These are phyloP conservation scores for Atta colombica DNA, from an alignment of 1,140 invertebrate species.

Conservation along the genomic window DNA sequence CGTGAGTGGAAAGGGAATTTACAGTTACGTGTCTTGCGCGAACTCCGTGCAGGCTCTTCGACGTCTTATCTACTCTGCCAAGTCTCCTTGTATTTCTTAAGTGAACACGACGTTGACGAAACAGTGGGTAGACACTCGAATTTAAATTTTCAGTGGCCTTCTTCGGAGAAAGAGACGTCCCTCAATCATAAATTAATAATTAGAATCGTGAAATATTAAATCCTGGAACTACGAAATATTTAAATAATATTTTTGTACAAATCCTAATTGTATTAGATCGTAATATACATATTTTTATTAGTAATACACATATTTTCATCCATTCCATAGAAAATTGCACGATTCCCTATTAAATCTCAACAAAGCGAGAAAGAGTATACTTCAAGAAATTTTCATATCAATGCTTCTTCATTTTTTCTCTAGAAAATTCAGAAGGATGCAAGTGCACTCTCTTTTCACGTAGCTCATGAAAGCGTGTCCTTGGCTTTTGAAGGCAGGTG, in stretches of 20 bases:
- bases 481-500: neutral
- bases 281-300: neutral
- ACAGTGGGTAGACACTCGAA: neutral
- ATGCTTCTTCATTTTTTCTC: neutral
- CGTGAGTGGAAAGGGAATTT: conserved; percentile 41
- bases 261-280: neutral
- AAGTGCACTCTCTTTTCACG: neutral
- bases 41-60: neutral
- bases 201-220: no score
- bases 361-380: neutral
- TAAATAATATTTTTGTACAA: neutral
- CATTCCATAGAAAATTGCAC: neutral
- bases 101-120: conserved; percentile 13
- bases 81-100: conserved; percentile 19
- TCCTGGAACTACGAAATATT: neutral
- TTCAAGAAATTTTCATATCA: conserved; percentile 1
- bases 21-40: conserved; percentile 58
- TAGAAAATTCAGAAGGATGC: neutral
- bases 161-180: neutral
- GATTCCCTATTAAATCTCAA: neutral
- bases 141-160: conserved; percentile 5
- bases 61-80: neutral
- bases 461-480: neutral
- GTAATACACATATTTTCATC: no score
- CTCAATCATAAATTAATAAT: neutral